Evolutionary conservation across 2,888 invertebrate species (phyloP).

Genomic region (Hypena proboscidalis): DNA sequence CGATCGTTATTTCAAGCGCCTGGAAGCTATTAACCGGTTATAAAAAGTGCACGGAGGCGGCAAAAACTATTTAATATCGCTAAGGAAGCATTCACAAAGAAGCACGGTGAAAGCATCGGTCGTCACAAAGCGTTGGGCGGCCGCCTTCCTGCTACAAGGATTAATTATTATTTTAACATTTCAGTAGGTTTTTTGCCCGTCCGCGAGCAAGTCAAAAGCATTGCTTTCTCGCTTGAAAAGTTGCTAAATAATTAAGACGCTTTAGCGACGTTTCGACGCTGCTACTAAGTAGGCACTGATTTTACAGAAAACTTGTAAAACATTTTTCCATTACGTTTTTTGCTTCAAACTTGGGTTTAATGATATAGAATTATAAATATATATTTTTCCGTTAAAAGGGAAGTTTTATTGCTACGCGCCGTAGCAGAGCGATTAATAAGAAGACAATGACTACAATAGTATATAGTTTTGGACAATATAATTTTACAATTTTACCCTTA

Average conservation of each 20-base stretch:
- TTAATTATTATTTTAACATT: slow-evolving; percentile 85
- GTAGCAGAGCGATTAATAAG: too few species aligned
- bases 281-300: slow-evolving; percentile 62
- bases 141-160: slow-evolving; percentile 63
- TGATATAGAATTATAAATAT: slow-evolving; percentile 15
- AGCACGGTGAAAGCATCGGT: slow-evolving; percentile 70
- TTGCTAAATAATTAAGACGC: slow-evolving; percentile 82
- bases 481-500: too few species aligned
- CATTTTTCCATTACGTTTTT: slow-evolving; percentile 46
- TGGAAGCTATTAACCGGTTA: slow-evolving; percentile 51
- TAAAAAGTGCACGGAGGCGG: slow-evolving; percentile 72
- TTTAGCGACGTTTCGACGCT: slow-evolving; percentile 73
- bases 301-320: slow-evolving; percentile 53
- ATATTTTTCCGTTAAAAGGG: neutral
- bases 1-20: slow-evolving; percentile 50
- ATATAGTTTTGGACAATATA: too few species aligned
- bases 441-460: too few species aligned
- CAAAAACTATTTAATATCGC: slow-evolving; percentile 83
- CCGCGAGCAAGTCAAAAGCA: slow-evolving; percentile 80
- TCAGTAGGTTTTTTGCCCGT: slow-evolving; percentile 76
- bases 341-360: slow-evolving; percentile 24
- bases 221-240: slow-evolving; percentile 79
- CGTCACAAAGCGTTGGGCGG: slow-evolving; percentile 61
- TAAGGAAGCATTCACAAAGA: slow-evolving; percentile 68
- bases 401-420: neutral